Percentiles rank a stretch among this genome's conserved stretches.
Evolutionary conservation across 2,113 vertebrate species (phyloP).

Genomic region (Phylloscopus trochiloides): DNA sequence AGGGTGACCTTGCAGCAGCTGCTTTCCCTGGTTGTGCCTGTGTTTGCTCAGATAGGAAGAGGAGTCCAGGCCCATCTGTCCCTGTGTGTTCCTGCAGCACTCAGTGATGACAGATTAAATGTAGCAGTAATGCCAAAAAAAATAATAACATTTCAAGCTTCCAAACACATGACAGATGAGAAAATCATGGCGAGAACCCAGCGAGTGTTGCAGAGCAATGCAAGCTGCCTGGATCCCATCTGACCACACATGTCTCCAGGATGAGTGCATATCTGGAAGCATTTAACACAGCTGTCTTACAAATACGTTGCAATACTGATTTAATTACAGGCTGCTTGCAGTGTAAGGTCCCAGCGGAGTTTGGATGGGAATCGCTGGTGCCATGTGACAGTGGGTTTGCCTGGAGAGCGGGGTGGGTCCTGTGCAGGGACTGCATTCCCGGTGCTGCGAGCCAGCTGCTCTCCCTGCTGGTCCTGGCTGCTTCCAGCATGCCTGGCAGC

Average conservation of each 20-base stretch:
- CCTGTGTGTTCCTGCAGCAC: conserved; percentile 15
- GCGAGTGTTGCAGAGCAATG: neutral
- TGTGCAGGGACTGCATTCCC: accelerated
- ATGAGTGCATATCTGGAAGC: conserved; percentile 28
- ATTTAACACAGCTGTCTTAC: neutral
- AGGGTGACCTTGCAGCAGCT: neutral
- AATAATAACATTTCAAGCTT: neutral
- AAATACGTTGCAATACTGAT: neutral
- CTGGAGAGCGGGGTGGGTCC: accelerated
- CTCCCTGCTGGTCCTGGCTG: neutral
- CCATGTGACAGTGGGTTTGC: neutral
- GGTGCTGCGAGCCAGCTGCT: accelerated
- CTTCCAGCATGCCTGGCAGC: accelerated
- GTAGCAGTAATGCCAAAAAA: conserved; percentile 2
- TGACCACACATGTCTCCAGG: neutral
- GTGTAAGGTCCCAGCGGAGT: neutral
- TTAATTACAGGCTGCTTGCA: conserved; percentile 2
- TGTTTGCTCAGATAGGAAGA: conserved; percentile 1
- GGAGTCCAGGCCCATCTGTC: conserved; percentile 9
- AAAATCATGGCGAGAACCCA: neutral
- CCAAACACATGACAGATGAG: neutral
- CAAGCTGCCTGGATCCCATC: neutral
- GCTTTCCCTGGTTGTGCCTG: neutral
- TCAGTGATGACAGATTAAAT: conserved; percentile 12
- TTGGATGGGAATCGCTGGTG: neutral